These are phyloP conservation scores for Cebus imitator DNA, from an alignment of 2,113 vertebrate genomes.

Conservation along the genomic window DNA sequence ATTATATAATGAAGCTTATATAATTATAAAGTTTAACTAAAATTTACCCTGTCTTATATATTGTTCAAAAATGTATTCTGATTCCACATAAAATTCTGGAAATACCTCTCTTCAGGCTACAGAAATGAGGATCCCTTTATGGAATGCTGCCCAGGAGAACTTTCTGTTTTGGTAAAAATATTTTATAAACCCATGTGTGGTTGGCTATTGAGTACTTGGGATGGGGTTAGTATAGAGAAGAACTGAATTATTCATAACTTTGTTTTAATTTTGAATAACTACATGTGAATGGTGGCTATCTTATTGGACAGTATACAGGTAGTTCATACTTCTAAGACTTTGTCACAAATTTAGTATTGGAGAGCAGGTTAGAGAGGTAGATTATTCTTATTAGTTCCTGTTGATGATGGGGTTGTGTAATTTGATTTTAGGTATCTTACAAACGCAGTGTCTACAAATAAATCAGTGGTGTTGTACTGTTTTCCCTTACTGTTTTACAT, in stretches of 20 bases:
- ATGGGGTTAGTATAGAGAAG: background rate
- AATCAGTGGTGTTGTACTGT: background rate
- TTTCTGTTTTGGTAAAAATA: background rate
- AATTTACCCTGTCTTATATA: background rate
- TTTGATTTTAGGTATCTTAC: background rate
- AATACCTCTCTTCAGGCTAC: background rate
- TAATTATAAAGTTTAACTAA: background rate
- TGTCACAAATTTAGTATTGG: background rate
- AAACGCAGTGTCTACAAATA: background rate
- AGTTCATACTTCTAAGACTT: background rate
- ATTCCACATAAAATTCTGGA: background rate
- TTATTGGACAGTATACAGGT: background rate
- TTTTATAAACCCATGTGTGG: background rate
- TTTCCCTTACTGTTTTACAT: background rate
- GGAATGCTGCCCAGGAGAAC: background rate
- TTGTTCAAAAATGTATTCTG: background rate
- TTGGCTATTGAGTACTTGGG: background rate
- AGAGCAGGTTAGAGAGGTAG: background rate
- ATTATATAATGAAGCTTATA: background rate
- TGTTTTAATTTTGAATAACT: background rate
- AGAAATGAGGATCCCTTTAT: background rate
- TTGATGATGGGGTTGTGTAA: rapidly evolving
- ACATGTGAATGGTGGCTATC: background rate
- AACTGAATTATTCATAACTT: background rate
- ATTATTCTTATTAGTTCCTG: background rate